Percentiles rank a stretch among this genome's conserved stretches.
Conservation (phyloP, 2,113 vertebrate species). For the Fregata magnificens region DNA sequence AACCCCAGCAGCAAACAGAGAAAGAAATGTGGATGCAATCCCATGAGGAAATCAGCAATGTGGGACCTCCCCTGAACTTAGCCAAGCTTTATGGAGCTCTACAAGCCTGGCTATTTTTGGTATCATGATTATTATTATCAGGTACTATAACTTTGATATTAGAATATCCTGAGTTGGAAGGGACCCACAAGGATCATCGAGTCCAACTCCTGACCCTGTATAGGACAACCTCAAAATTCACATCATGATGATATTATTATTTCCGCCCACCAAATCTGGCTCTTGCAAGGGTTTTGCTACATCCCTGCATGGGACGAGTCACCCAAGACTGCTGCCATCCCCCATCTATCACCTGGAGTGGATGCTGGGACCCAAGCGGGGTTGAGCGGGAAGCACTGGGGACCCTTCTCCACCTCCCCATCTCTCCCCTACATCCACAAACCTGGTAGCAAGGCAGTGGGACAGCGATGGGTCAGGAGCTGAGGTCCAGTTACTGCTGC, state of each 20-base stretch:
- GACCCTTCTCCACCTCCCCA: not conserved
- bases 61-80: not conserved
- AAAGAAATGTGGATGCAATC: not conserved
- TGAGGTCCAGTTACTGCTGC: fast-evolving
- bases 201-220: too few relatives aligned
- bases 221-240: too few relatives aligned
- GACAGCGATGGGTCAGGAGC: fast-evolving
- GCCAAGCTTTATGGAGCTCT: not conserved
- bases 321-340: not conserved
- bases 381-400: fast-evolving
- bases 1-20: not conserved
- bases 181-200: too few relatives aligned
- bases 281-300: not conserved
- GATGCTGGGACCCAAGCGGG: not conserved
- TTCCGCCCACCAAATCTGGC: not conserved
- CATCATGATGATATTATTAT: not conserved
- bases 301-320: not conserved
- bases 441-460: fast-evolving
- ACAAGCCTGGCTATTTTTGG: not conserved
- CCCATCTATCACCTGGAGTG: too few relatives aligned
- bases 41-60: not conserved
- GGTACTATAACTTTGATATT: not conserved
- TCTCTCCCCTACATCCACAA: not conserved
- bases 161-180: too few relatives aligned
- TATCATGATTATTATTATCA: not conserved